Evolutionary conservation across 2,113 vertebrate genomes (phyloP).

Genomic region (Blennius ocellaris): DNA sequence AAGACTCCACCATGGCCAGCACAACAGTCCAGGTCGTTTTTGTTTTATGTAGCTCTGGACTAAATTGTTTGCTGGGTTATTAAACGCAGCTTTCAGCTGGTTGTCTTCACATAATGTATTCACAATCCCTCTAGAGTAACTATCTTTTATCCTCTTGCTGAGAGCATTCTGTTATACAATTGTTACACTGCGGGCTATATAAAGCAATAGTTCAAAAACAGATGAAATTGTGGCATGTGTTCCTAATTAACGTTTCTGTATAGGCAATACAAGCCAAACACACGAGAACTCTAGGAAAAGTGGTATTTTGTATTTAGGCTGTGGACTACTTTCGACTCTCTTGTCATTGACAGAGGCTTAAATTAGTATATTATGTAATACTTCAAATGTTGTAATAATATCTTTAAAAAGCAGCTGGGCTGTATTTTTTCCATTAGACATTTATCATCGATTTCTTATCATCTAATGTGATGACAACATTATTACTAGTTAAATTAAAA

Average conservation of each 20-base stretch:
- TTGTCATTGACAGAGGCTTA: slow-evolving; percentile 25
- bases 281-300: slow-evolving; percentile 46
- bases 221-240: slow-evolving; percentile 76
- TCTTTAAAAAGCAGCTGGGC: slow-evolving; percentile 24
- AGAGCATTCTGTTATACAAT: slow-evolving; percentile 75
- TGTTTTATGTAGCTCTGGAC: slow-evolving; percentile 64
- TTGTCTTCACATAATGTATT: slow-evolving; percentile 78
- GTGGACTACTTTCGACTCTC: slow-evolving; percentile 26
- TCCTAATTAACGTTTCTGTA: slow-evolving; percentile 74
- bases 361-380: slow-evolving; percentile 45
- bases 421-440: slow-evolving; percentile 16
- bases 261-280: slow-evolving; percentile 52
- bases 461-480: slow-evolving; percentile 28
- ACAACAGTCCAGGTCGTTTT: slow-evolving; percentile 56
- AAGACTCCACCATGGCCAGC: slow-evolving; percentile 22
- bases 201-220: slow-evolving; percentile 75
- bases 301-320: slow-evolving; percentile 49
- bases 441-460: slow-evolving; percentile 20
- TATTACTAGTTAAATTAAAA: slow-evolving; percentile 37
- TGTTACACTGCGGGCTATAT: slow-evolving; percentile 75
- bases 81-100: slow-evolving; percentile 74
- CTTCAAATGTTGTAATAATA: slow-evolving; percentile 47
- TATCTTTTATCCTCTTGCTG: slow-evolving; percentile 75
- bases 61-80: slow-evolving; percentile 73
- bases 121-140: slow-evolving; percentile 76